Evolutionary conservation across 1,140 invertebrate genomes (phyloP), one percentile per base, ranked within the genome.

Genomic region (Micrasema longulum): DNA sequence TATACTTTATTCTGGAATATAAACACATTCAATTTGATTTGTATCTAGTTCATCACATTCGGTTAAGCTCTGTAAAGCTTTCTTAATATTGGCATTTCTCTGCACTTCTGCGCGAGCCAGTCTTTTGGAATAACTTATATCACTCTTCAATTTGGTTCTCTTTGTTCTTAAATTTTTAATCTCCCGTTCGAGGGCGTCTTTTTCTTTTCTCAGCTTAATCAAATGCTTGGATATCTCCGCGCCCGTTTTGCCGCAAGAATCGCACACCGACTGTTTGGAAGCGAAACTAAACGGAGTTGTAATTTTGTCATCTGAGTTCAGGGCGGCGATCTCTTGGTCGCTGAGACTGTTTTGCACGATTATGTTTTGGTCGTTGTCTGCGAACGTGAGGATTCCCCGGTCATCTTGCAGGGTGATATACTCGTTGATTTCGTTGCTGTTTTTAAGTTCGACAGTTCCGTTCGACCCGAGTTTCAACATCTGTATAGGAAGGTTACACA

Each of bases 401-500:
- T 52, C 45, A 14, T 69, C 67, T 36, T 52, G 67, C 2, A 69
- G n/a, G 1, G 57, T 45, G 9, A 62, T 60, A 48, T n/a, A 60
- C 23, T 70, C 68, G 36, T 50, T 35, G 6, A 62, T 47, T 16
- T 64, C 47, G 1, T 18, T n/a, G 9, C 18, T 35, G 47, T 14
- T 47, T 65, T 65, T 65, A 2, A 71, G n/a, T 38, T 52, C 62
- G 20, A 57, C 41, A 16, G 43, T 60, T 14, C 63, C 63, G 12
- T 65, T 63, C 9, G 62, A 20, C 1, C 52, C n/a, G 1, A 71
- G 22, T 45, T 64, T 66, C 6, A 66, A 35, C 70, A 71, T 71
- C 20, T 66, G 70, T 36, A 71, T 66, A 14, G 70, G 70, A 7
- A 71, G 41, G n/a, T 22, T 48, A 22, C 62, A 64, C 22, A 71